Evolutionary conservation across 2,888 invertebrate genomes (phyloP).

Genomic region (Balanococcus diminutus): DNA sequence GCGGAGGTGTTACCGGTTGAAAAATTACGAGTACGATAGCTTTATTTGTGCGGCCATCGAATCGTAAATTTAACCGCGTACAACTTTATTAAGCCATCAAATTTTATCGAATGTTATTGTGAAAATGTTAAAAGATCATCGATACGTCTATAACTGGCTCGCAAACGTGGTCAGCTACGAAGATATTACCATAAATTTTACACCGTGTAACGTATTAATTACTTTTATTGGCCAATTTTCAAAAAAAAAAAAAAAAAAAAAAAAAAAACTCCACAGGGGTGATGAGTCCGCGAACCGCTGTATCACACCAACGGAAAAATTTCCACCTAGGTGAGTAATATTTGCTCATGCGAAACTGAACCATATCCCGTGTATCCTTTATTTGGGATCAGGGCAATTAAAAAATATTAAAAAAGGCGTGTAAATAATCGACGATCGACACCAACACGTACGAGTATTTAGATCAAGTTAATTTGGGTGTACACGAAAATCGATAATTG

Average conservation of each 20-base stretch:
- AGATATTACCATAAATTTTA: slow-evolving; percentile 21
- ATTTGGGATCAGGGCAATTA: slow-evolving; percentile 11
- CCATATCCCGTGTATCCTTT: neutral
- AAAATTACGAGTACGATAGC: too few relatives aligned
- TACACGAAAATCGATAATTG: neutral
- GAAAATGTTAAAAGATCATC: neutral
- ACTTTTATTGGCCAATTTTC: slow-evolving; percentile 37
- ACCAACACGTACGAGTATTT: slow-evolving; percentile 15
- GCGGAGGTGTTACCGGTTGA: slow-evolving; percentile 22
- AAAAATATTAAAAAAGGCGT: slow-evolving; percentile 29
- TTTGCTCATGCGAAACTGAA: slow-evolving; percentile 10
- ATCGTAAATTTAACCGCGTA: slow-evolving; percentile 10
- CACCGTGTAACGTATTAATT: neutral
- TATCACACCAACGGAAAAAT: slow-evolving; percentile 5
- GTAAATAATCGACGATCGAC: neutral
- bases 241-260: too few relatives aligned
- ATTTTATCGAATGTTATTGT: slow-evolving; percentile 35
- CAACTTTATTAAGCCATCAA: slow-evolving; percentile 26
- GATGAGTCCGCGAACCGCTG: neutral
- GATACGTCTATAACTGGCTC: neutral
- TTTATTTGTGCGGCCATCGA: neutral
- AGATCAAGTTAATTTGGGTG: neutral
- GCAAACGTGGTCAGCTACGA: neutral
- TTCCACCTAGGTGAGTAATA: neutral
- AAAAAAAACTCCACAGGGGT: neutral